phyloP scores from a whole-genome alignment of 2,113 vertebrate species.

The Gymnocephalus cernua region DNA sequence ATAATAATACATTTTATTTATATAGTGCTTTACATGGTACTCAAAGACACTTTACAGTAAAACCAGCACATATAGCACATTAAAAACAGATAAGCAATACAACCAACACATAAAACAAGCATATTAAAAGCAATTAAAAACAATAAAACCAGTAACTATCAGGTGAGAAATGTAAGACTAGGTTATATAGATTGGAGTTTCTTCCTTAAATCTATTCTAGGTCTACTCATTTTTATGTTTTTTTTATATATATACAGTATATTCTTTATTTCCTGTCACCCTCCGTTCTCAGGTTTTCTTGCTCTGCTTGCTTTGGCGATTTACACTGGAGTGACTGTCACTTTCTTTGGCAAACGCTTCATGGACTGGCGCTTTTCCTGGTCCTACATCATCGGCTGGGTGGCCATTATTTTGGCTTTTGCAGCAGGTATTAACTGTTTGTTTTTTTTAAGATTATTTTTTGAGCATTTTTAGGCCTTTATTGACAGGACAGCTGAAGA shows the following conservation, averaged over 20 bases:
- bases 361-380: slow-evolving; percentile 89
- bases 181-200: background rate
- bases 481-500: too few relatives aligned
- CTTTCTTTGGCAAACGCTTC: slow-evolving; percentile 86
- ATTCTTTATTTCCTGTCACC: background rate
- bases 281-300: slow-evolving; percentile 80
- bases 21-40: too few relatives aligned
- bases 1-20: too few relatives aligned
- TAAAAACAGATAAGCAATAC: too few relatives aligned
- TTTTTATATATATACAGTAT: background rate
- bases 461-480: too few relatives aligned
- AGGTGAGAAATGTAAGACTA: too few relatives aligned
- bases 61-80: too few relatives aligned
- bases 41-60: too few relatives aligned
- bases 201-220: background rate
- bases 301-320: slow-evolving; percentile 85
- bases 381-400: slow-evolving; percentile 89
- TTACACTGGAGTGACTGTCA: slow-evolving; percentile 86
- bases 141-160: too few relatives aligned
- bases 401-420: slow-evolving; percentile 82
- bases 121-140: too few relatives aligned
- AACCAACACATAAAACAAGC: too few relatives aligned
- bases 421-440: slow-evolving; percentile 80
- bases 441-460: too few relatives aligned
- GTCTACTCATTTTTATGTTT: background rate